Base-by-base conservation (phyloP, 2,113 vertebrate species). In the Zosterops lateralis region DNA sequence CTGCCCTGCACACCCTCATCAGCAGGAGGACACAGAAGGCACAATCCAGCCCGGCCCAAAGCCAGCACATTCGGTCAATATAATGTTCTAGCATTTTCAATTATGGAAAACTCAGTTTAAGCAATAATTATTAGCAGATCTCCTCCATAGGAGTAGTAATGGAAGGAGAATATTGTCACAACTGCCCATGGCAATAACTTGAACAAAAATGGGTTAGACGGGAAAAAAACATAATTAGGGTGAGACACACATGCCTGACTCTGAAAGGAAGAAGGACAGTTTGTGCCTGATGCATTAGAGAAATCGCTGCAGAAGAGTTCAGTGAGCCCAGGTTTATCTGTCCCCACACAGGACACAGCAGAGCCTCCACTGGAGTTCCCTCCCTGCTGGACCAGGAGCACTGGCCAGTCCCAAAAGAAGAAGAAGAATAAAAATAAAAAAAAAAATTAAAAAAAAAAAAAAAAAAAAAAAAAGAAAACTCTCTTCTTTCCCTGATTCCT, bases 221-320 rank as follows among this genome's bases (percentile, higher is more conserved):
- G 85, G 74, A 34, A 40, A 58, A 73, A 54, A 87, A 34, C 25
- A 58, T 83, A 77, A 93, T 90, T 89, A 93, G 66, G 70, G 28
- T 40, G 68, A 92, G 91, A 79, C 66, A 78, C 17, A 80, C 58
- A 28, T 75, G 90, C 84, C 62, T 88, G 92, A 34, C 54, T 94
- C 58, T n/a, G 61, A 70, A 70, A 67, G 87, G 66, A 73, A 67
- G 81, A 31, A 87, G 79, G 38, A 25, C 7, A 87, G 71, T 77
- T 95, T 76, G 26, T 88, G 71, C 53, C 42, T 50, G 50, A 67
- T 47, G 36, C 53, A 31, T 57, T 9, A 38, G 34, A 76, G 87
- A 87, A 96, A 86, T 81, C 16, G 66, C 84, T 92, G 36, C 54
- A 82, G 61, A 44, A 84, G 94, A 83, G 80, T 36, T 54, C 90